Conservation (phyloP, 2,113 vertebrate genomes). For the Oryzias melastigma region DNA sequence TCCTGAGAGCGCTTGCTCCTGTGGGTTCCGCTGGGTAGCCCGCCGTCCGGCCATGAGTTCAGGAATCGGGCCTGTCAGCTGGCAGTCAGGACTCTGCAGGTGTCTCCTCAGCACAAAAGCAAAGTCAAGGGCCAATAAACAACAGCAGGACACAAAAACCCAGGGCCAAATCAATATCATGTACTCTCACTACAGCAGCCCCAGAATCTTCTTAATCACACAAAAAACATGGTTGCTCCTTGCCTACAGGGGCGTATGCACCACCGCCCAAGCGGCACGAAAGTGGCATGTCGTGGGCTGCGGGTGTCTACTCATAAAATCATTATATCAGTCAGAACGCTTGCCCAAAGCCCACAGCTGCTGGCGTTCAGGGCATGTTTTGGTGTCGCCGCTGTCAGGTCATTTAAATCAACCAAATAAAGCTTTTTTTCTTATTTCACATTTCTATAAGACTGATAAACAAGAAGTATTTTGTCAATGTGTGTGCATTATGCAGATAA, state of each 20-base stretch:
- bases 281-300: conserved; percentile 58
- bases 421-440: not conserved
- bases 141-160: conserved; percentile 48
- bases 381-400: conserved; percentile 65
- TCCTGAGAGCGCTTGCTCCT: conserved; percentile 22
- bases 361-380: conserved; percentile 47
- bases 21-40: conserved; percentile 54
- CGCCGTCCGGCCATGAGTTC: conserved; percentile 54
- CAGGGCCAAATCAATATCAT: conserved; percentile 51
- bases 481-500: no score
- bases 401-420: conserved; percentile 62
- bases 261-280: conserved; percentile 26
- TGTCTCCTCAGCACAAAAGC: conserved; percentile 55
- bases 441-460: not conserved
- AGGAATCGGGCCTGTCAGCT: conserved; percentile 63
- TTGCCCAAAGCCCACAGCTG: conserved; percentile 44
- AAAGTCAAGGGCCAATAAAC: conserved; percentile 67
- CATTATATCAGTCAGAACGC: conserved; percentile 23
- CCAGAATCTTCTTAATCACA: conserved; percentile 37
- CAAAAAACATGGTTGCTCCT: conserved; percentile 16
- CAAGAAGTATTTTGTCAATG: no score
- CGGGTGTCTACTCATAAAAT: conserved; percentile 44
- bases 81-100: conserved; percentile 60
- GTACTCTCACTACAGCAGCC: conserved; percentile 14
- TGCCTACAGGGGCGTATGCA: conserved; percentile 4